These are phyloP conservation scores for Enteromius anoplus DNA, from an alignment of 2,797 vertebrate genomes.

Conservation along the genomic window DNA sequence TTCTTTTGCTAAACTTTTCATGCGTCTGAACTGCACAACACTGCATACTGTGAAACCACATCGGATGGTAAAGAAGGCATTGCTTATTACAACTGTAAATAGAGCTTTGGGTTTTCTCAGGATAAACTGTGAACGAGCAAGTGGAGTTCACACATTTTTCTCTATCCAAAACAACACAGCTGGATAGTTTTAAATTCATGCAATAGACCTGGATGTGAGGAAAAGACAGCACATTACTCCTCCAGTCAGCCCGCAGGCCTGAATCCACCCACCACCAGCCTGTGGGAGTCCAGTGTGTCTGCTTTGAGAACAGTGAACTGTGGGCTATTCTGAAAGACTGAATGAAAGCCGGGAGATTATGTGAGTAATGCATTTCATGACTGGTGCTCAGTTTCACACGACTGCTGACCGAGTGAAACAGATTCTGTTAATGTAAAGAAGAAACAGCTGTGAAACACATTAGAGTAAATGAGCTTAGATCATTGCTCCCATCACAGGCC, in stretches of 20 bases:
- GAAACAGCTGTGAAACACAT: conserved; percentile 35
- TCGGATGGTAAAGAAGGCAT: not conserved
- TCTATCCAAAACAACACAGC: conserved; percentile 10
- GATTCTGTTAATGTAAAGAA: conserved; percentile 14
- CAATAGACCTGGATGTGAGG: conserved; percentile 51
- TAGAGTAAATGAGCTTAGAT: conserved; percentile 18
- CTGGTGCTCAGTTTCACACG: conserved; percentile 6
- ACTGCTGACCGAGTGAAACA: conserved; percentile 4
- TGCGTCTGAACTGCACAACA: not conserved
- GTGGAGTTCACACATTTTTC: conserved; percentile 20
- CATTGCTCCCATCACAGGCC: not conserved
- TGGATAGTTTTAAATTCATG: conserved; percentile 3
- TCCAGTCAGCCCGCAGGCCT: conserved; percentile 12
- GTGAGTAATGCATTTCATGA: conserved; percentile 15
- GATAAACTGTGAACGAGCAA: conserved; percentile 38
- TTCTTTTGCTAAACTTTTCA: not conserved
- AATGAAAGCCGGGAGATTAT: not conserved
- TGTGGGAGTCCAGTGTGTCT: not conserved
- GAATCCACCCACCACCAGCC: conserved; percentile 26
- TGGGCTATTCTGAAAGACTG: not conserved
- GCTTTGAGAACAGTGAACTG: not conserved
- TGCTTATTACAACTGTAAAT: conserved; percentile 12
- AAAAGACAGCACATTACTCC: not conserved
- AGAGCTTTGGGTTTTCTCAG: conserved; percentile 28
- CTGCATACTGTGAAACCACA: conserved; percentile 30